Evolutionary conservation across 1,140 invertebrate genomes (phyloP).

Genomic region (Drosophila guanche): DNA sequence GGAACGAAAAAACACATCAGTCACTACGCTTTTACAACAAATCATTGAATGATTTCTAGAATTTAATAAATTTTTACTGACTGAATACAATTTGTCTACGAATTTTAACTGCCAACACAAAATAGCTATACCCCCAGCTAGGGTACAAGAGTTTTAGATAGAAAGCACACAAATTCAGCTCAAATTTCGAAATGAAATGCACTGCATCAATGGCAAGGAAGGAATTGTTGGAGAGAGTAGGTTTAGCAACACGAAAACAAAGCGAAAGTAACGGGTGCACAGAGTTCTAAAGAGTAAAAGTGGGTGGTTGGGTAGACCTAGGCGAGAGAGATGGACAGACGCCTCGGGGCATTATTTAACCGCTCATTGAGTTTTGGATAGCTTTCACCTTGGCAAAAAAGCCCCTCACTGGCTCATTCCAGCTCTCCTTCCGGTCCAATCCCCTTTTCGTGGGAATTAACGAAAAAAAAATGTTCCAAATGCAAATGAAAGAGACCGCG

Average conservation of each 20-base stretch:
- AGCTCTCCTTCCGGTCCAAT: not conserved
- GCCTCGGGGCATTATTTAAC: slow-evolving; percentile 52
- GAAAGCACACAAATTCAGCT: slow-evolving; percentile 3
- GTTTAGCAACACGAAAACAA: slow-evolving; percentile 44
- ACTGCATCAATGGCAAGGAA: slow-evolving; percentile 43
- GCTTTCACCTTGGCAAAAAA: slow-evolving; percentile 55
- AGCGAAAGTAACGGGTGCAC: slow-evolving; percentile 57
- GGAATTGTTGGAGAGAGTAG: too few relatives aligned
- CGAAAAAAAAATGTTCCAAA: slow-evolving; percentile 32
- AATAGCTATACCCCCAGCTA: not conserved
- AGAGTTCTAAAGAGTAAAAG: slow-evolving; percentile 5
- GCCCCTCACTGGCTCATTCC: too few relatives aligned
- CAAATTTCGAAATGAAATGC: slow-evolving; percentile 59
- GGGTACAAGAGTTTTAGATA: slow-evolving; percentile 4
- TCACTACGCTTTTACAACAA: too few relatives aligned
- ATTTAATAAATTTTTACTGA: too few relatives aligned
- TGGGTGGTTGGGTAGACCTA: not conserved
- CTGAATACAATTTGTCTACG: too few relatives aligned
- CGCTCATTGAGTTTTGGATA: slow-evolving; percentile 62
- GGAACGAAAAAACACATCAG: too few relatives aligned
- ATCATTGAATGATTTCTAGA: too few relatives aligned
- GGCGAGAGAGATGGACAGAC: slow-evolving; percentile 5
- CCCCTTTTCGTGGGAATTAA: slow-evolving; percentile 8
- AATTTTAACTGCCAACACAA: not conserved
- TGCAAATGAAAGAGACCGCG: slow-evolving; percentile 48